Evolutionary conservation across 1,140 invertebrate species (phyloP).

Genomic region (Papilio polyxenes): DNA sequence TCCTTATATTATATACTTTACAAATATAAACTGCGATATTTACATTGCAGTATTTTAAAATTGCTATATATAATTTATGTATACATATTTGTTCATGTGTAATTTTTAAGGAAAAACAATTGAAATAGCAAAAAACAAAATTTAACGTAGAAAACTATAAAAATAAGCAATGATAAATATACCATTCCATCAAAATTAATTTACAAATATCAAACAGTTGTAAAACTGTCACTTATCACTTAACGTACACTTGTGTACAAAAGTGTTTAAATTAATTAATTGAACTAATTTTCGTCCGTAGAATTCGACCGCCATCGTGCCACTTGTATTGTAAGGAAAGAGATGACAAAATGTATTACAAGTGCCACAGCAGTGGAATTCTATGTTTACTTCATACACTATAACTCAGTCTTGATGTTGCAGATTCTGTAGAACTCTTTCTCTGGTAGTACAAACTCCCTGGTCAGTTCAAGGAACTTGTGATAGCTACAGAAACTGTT

Average conservation of each 20-base stretch:
- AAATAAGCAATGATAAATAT: not conserved
- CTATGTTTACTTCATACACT: conserved; percentile 39
- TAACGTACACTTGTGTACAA: not conserved
- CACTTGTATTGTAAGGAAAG: not conserved
- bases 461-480: conserved; percentile 57
- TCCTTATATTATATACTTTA: not conserved
- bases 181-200: not conserved
- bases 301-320: not conserved
- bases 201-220: not conserved
- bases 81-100: conserved; percentile 1
- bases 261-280: not conserved
- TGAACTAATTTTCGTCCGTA: conserved; percentile 26
- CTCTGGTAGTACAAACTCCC: conserved; percentile 57
- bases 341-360: not conserved
- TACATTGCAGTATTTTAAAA: not conserved
- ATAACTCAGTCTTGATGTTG: conserved; percentile 64
- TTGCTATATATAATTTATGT: not conserved
- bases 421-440: conserved; percentile 62
- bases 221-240: not conserved
- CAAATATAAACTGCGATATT: not conserved
- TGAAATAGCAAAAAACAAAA: not conserved
- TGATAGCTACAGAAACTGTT: conserved; percentile 52
- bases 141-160: not conserved
- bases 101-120: not conserved
- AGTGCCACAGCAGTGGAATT: not conserved